Percentiles rank a stretch among this genome's conserved stretches.
These are phyloP conservation scores for Synchiropus splendidus DNA, from an alignment of 2,113 vertebrate species.

Conservation along the genomic window DNA sequence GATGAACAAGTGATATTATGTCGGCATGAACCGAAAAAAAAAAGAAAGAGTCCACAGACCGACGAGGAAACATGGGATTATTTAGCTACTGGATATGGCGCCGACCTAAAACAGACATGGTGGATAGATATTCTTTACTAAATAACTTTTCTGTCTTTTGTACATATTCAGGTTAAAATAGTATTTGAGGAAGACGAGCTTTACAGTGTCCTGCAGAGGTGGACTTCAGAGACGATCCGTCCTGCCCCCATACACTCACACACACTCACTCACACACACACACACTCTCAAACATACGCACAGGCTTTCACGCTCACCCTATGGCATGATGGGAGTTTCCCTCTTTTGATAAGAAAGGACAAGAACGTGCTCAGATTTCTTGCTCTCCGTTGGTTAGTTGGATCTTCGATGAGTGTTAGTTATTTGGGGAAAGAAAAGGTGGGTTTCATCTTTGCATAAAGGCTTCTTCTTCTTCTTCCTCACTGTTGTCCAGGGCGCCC, in stretches of 20 bases:
- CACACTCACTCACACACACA: slow-evolving; percentile 14
- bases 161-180: slow-evolving; percentile 68
- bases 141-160: slow-evolving; percentile 50
- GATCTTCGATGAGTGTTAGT: too few species aligned
- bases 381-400: too few species aligned
- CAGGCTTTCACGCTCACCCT: slow-evolving; percentile 64
- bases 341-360: slow-evolving; percentile 21
- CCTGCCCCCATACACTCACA: slow-evolving; percentile 33
- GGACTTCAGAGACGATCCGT: too few species aligned
- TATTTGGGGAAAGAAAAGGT: too few species aligned
- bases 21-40: slow-evolving; percentile 25
- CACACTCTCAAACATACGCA: too few species aligned
- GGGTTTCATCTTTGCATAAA: too few species aligned
- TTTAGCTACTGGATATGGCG: slow-evolving; percentile 59
- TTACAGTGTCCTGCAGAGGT: slow-evolving; percentile 85
- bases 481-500: too few species aligned
- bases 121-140: slow-evolving; percentile 43
- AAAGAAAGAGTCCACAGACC: slow-evolving; percentile 57
- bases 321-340: slow-evolving; percentile 59
- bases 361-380: not conserved
- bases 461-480: too few species aligned
- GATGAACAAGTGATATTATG: slow-evolving; percentile 64
- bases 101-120: slow-evolving; percentile 41
- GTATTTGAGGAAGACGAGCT: slow-evolving; percentile 94
- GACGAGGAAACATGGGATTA: slow-evolving; percentile 25